Percentiles rank a stretch among this genome's conserved stretches.
These are phyloP conservation scores for Microplitis manilae DNA, from an alignment of 2,888 invertebrate genomes.

Conservation along the genomic window DNA sequence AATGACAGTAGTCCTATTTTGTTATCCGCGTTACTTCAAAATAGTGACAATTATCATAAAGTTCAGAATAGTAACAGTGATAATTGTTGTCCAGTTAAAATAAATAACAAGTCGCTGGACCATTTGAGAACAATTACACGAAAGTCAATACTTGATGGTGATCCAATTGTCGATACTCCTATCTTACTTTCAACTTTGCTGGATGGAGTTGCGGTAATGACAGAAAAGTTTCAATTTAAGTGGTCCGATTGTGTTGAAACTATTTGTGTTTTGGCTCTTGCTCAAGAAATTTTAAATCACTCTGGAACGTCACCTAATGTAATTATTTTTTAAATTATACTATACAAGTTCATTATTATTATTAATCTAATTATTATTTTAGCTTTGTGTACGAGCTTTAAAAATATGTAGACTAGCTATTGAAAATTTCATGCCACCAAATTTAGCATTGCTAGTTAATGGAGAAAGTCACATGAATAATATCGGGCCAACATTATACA, in stretches of 20 bases:
- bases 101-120: constrained; percentile 31
- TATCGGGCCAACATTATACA: constrained; percentile 79
- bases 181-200: constrained; percentile 78
- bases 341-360: background rate
- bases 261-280: constrained; percentile 76
- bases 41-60: background rate
- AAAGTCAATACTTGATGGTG: constrained; percentile 62
- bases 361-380: constrained; percentile 37
- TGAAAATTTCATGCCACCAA: constrained; percentile 84
- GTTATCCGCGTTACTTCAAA: background rate
- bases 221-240: constrained; percentile 80
- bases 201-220: constrained; percentile 77
- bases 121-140: constrained; percentile 50
- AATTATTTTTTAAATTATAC: constrained; percentile 36
- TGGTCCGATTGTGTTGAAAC: constrained; percentile 87
- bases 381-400: constrained; percentile 81
- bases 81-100: background rate
- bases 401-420: constrained; percentile 81
- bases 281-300: constrained; percentile 74
- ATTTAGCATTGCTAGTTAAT: constrained; percentile 82
- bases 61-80: background rate
- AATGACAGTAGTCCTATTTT: constrained; percentile 23
- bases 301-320: constrained; percentile 74
- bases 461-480: constrained; percentile 76
- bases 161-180: constrained; percentile 71